These are phyloP conservation scores for Phortica okadai DNA, from an alignment of 2,888 invertebrate genomes.

Conservation along the genomic window DNA sequence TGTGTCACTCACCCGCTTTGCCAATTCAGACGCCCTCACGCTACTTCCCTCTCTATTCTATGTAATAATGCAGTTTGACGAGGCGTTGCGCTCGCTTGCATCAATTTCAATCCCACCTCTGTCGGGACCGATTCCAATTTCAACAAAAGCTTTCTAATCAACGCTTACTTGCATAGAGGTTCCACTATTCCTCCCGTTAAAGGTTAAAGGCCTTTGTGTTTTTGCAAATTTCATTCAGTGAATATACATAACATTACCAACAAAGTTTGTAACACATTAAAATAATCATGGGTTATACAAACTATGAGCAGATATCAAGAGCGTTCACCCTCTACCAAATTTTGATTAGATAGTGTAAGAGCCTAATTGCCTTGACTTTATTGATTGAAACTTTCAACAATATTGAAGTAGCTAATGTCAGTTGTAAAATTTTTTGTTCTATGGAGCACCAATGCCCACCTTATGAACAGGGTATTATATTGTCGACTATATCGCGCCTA, in stretches of 20 bases:
- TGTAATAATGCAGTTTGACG: constrained; percentile 8
- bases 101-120: background rate
- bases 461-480: background rate
- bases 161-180: constrained; percentile 33
- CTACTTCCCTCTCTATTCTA: background rate
- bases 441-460: too few species aligned
- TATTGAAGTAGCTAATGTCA: too few species aligned
- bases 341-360: too few species aligned
- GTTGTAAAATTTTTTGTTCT: too few species aligned
- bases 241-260: too few species aligned
- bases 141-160: constrained; percentile 53
- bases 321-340: too few species aligned
- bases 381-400: background rate
- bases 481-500: background rate
- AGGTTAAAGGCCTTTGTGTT: constrained; percentile 1
- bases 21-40: constrained; percentile 35
- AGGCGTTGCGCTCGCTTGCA: constrained; percentile 8
- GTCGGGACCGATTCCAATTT: background rate
- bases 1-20: constrained; percentile 67
- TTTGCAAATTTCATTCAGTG: background rate
- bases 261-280: too few species aligned
- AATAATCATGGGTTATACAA: too few species aligned
- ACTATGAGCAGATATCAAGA: too few species aligned
- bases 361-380: background rate
- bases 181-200: background rate